These are phyloP conservation scores for Lordiphosa fenestrarum DNA, from an alignment of 2,888 invertebrate species.

Conservation along the genomic window DNA sequence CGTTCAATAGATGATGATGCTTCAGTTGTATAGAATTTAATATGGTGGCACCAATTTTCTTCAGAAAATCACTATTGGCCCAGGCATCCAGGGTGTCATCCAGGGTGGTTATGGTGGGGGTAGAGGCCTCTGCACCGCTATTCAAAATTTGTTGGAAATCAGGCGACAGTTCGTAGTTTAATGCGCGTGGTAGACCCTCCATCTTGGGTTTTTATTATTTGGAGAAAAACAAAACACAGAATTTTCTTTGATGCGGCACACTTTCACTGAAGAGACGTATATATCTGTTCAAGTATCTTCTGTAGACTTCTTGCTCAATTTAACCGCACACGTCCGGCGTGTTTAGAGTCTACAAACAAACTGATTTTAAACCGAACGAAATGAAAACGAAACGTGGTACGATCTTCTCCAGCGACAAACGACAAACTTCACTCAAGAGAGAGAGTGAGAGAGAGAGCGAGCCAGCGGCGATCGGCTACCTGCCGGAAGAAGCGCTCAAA, in stretches of 20 bases:
- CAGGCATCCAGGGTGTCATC: constrained; percentile 54
- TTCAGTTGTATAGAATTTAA: constrained; percentile 74
- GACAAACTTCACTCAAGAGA: constrained; percentile 56
- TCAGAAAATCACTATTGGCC: constrained; percentile 71
- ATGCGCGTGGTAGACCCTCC: constrained; percentile 75
- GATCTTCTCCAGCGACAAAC: constrained; percentile 21
- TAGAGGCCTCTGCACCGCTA: constrained; percentile 57
- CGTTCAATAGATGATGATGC: constrained; percentile 36
- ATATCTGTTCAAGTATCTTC: constrained; percentile 19
- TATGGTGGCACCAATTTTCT: constrained; percentile 76
- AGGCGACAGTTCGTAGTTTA: constrained; percentile 77
- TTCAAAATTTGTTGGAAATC: constrained; percentile 62
- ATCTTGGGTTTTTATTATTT: constrained; percentile 42
- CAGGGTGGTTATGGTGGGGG: constrained; percentile 69
- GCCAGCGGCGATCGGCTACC: constrained; percentile 35
- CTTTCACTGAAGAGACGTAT: constrained; percentile 52
- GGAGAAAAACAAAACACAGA: constrained; percentile 14
- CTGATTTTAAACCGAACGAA: constrained; percentile 52
- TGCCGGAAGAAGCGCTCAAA: constrained; percentile 40
- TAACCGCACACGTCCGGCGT: constrained; percentile 39
- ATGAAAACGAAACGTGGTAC: constrained; percentile 26
- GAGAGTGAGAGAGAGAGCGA: constrained; percentile 9
- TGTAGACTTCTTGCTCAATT: constrained; percentile 28
- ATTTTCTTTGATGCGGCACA: constrained; percentile 42
- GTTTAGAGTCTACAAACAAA: constrained; percentile 61